Percentiles rank a stretch among this genome's conserved stretches.
These are phyloP conservation scores for Rousettus madagascariensis DNA, from an alignment of 2,797 vertebrate species.

Conservation along the genomic window DNA sequence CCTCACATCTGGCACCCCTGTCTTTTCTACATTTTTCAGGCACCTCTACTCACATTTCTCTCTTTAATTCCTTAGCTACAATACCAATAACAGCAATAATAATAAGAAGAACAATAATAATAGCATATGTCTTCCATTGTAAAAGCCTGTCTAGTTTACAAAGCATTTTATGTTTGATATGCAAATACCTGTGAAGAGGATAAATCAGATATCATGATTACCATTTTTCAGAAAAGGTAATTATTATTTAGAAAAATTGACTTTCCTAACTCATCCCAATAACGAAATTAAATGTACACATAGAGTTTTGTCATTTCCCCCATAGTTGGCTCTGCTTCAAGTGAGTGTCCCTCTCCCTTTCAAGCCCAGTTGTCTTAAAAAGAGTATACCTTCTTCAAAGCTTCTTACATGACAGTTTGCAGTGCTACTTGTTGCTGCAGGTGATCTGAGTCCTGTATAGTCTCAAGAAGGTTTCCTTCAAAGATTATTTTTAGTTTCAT, in stretches of 20 bases:
- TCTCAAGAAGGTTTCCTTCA: not conserved
- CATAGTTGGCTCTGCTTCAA: not conserved
- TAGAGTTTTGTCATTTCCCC: not conserved
- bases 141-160: not conserved
- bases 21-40: not conserved
- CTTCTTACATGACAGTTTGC: not conserved
- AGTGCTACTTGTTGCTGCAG: accelerated
- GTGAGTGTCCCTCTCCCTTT: not conserved
- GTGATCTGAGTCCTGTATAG: not conserved
- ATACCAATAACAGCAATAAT: not conserved
- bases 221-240: not conserved
- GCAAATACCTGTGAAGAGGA: not conserved
- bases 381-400: not conserved
- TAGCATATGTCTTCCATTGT: not conserved
- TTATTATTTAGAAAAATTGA: not conserved
- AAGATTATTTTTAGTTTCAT: not conserved
- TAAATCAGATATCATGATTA: not conserved
- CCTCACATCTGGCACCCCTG: not conserved
- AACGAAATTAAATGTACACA: not conserved
- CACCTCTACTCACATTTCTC: not conserved
- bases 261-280: not conserved
- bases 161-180: not conserved
- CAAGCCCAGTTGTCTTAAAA: not conserved
- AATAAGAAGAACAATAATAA: not conserved
- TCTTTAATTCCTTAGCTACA: not conserved